Percentiles rank a stretch among this genome's conserved stretches.
Evolutionary conservation across 2,888 invertebrate genomes (phyloP).

Genomic region (Periphyllus acericola): DNA sequence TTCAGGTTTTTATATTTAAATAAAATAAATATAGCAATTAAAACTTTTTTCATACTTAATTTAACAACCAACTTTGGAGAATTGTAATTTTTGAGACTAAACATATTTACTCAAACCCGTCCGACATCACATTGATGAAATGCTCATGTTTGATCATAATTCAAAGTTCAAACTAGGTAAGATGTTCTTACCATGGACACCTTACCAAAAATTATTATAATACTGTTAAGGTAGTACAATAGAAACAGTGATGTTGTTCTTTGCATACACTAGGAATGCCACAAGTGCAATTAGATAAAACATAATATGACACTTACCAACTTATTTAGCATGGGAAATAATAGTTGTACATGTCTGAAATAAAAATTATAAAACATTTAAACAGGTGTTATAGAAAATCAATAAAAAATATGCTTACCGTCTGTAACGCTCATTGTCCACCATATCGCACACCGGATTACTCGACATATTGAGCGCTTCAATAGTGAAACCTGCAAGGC

Average conservation of each 20-base stretch:
- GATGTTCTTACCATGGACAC: slow-evolving; percentile 52
- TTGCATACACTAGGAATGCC: slow-evolving; percentile 7
- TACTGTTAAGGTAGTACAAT: slow-evolving; percentile 39
- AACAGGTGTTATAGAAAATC: background rate
- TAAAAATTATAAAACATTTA: background rate
- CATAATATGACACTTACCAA: slow-evolving; percentile 47
- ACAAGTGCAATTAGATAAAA: slow-evolving; percentile 30
- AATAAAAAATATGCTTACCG: slow-evolving; percentile 17
- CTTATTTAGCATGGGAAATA: slow-evolving; percentile 44
- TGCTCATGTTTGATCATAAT: background rate
- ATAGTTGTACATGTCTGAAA: slow-evolving; percentile 46
- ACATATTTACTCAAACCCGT: background rate
- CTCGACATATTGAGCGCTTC: slow-evolving; percentile 36
- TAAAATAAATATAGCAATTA: too few relatives aligned
- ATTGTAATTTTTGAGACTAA: too few relatives aligned
- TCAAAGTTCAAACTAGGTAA: slow-evolving; percentile 41
- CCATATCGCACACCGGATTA: slow-evolving; percentile 44
- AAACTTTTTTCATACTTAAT: too few relatives aligned
- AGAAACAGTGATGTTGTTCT: slow-evolving; percentile 36
- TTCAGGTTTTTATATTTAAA: too few relatives aligned
- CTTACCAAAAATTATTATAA: slow-evolving; percentile 51
- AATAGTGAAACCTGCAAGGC: slow-evolving; percentile 29
- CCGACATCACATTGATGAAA: background rate
- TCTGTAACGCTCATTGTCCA: slow-evolving; percentile 48
- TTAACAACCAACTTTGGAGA: too few relatives aligned